These are phyloP conservation scores for Choloepus hoffmanni DNA, from an alignment of 2,113 vertebrate species.

Conservation along the genomic window DNA sequence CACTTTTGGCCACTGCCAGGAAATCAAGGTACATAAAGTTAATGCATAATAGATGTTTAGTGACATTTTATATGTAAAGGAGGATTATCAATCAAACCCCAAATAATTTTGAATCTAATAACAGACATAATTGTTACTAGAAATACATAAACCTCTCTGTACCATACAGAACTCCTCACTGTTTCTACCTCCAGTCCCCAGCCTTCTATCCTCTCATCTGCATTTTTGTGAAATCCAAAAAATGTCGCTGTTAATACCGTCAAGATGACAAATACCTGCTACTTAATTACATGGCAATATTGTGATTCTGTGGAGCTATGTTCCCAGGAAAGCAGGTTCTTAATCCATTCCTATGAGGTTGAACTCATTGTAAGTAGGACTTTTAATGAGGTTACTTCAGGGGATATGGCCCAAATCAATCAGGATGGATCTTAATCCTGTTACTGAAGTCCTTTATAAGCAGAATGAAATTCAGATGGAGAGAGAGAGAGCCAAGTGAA, in stretches of 20 bases:
- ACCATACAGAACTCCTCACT: neutral
- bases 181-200: neutral
- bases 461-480: too few relatives aligned
- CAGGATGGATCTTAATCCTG: too few relatives aligned
- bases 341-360: too few relatives aligned
- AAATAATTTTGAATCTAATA: neutral
- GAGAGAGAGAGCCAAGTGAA: too few relatives aligned
- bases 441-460: too few relatives aligned
- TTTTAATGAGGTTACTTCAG: too few relatives aligned
- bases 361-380: too few relatives aligned
- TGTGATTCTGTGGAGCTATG: too few relatives aligned
- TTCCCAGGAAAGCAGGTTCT: too few relatives aligned
- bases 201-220: neutral
- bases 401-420: too few relatives aligned
- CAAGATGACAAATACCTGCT: neutral
- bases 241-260: neutral
- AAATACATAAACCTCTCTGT: neutral
- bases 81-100: neutral
- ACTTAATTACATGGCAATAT: neutral
- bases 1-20: neutral
- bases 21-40: neutral
- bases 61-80: neutral
- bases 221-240: neutral
- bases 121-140: neutral
- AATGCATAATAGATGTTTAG: neutral